phyloP scores from a whole-genome alignment of 2,113 vertebrate genomes.

The Limanda limanda region DNA sequence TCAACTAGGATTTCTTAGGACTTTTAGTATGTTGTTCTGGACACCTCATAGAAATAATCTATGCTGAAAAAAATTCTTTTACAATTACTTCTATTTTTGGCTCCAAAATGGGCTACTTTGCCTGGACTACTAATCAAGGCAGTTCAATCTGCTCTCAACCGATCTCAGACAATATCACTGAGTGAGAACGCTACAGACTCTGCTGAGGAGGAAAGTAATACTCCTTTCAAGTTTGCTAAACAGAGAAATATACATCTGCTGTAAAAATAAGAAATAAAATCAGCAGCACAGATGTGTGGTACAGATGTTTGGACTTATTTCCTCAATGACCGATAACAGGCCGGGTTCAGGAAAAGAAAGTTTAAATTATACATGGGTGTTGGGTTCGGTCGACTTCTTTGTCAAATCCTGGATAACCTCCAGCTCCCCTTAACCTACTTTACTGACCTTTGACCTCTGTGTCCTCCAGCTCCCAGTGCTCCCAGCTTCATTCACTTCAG shows the following conservation, averaged over 20 bases:
- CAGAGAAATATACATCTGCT: background rate
- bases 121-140: too few species aligned
- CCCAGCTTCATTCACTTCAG: slow-evolving; percentile 94
- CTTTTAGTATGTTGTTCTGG: too few species aligned
- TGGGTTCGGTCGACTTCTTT: too few species aligned
- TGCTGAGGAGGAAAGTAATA: background rate
- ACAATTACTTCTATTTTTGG: too few species aligned
- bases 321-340: too few species aligned
- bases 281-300: background rate
- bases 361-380: too few species aligned
- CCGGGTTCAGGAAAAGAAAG: too few species aligned
- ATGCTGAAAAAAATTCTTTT: too few species aligned
- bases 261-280: background rate
- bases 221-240: background rate
- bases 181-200: background rate
- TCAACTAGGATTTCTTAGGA: too few species aligned
- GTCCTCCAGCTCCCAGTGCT: slow-evolving; percentile 89
- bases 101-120: too few species aligned
- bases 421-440: background rate
- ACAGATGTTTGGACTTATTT: background rate
- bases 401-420: background rate
- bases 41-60: too few species aligned
- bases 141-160: background rate
- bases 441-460: slow-evolving; percentile 27
- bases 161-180: background rate